These are phyloP conservation scores for Cantharis rustica DNA, from an alignment of 2,888 invertebrate species.

Conservation along the genomic window DNA sequence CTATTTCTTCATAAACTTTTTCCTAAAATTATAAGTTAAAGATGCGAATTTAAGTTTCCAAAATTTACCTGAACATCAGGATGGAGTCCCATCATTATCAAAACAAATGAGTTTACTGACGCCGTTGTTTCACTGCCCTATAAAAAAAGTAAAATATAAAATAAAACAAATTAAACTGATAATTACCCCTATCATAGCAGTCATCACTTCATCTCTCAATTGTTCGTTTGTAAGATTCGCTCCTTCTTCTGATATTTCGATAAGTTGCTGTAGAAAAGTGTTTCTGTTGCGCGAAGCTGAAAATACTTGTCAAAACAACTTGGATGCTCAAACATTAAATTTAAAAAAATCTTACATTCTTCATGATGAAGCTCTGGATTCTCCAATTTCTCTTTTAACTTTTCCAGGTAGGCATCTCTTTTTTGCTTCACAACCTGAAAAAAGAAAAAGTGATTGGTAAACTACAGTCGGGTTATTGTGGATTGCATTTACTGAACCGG, in stretches of 20 bases:
- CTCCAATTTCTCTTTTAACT: neutral
- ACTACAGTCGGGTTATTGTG: neutral
- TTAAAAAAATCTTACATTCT: constrained; percentile 40
- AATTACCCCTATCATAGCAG: constrained; percentile 62
- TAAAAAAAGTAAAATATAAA: neutral
- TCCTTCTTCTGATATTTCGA: constrained; percentile 56
- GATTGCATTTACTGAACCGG: neutral
- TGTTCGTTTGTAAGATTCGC: constrained; percentile 58
- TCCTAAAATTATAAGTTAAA: constrained; percentile 24
- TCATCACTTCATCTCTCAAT: constrained; percentile 62
- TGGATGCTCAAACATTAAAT: neutral
- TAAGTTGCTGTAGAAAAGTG: constrained; percentile 57
- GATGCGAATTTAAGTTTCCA: neutral
- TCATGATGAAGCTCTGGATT: constrained; percentile 42
- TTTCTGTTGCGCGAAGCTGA: constrained; percentile 37
- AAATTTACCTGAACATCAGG: constrained; percentile 41
- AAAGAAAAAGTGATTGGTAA: neutral
- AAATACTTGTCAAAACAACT: neutral
- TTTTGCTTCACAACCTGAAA: constrained; percentile 9
- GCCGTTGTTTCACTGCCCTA: constrained; percentile 46
- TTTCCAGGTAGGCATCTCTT: constrained; percentile 4
- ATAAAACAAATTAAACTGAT: neutral
- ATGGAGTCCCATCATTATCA: constrained; percentile 41
- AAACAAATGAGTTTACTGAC: constrained; percentile 38
- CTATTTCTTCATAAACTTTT: constrained; percentile 53